Evolutionary conservation across 2,888 invertebrate species (phyloP), one percentile per base, ranked within the genome.

Genomic region (Cantharis flavilabris): DNA sequence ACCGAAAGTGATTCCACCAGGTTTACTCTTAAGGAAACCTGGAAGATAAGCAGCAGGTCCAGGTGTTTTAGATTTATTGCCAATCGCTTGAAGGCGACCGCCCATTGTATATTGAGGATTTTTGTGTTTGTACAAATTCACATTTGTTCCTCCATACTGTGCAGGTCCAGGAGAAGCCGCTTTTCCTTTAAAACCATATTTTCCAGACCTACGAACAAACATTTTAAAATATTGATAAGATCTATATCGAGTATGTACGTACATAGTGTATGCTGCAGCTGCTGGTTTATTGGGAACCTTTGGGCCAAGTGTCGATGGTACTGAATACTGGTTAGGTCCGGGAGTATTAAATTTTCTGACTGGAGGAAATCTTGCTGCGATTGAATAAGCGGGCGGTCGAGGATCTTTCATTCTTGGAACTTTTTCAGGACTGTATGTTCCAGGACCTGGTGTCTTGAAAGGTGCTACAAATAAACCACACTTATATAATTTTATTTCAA

Each of bases 361-460:
- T 14, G 71, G 30, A 63, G 81, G 77, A 28, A 89, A 87, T 78
- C 91, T 89, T 26, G 88, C 87, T 63, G 90, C 89, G 85, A 93
- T 90, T 0, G 91, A 90, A 86, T 91, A 93, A 9, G 88, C 87
- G 3, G 93, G 93, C 26, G 93, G 90, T 72, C 91, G 89, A 33
- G 87, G 88, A 71, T 90, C 90, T 83, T 89, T 90, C 86, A 90
- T 89, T 18, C 90, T 88, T 7, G 88, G 88, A 77, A 90, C 91
- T 77, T 89, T 89, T 85, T 93, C 92, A 0, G 92, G 91, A 13
- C 89, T 90, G 86, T 93, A 93, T 13, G 92, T 91, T 4, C 92
- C 93, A 0, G 93, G 93, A 0, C 93, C 93, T 9, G 93, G 93
- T 69, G 90, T 90, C 70, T 80, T 83, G 80, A 87, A 88, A 11